Conservation (phyloP, 2,888 invertebrate species). For the Pilophorus perplexus region DNA sequence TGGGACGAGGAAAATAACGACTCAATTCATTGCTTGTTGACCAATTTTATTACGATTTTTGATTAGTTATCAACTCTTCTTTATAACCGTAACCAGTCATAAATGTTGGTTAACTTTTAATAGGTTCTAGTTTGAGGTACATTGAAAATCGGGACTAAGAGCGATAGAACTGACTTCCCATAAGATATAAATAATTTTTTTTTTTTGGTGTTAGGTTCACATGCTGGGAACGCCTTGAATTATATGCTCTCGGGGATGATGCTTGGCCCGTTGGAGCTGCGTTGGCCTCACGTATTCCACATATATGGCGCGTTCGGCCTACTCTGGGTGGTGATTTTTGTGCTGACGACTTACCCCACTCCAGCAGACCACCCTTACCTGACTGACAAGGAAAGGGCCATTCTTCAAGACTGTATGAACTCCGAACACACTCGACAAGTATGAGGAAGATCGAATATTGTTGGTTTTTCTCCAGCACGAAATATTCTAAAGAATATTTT, state of each 20-base stretch:
- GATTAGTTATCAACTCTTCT: too few relatives aligned
- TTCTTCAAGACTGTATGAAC: constrained; percentile 39
- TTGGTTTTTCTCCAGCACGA: too few relatives aligned
- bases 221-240: constrained; percentile 29
- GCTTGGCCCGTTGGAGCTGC: constrained; percentile 50
- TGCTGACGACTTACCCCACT: constrained; percentile 52
- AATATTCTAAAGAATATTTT: too few relatives aligned
- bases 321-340: constrained; percentile 58
- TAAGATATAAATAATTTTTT: too few relatives aligned
- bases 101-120: too few relatives aligned
- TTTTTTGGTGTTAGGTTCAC: too few relatives aligned
- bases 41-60: too few relatives aligned
- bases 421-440: neutral
- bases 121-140: too few relatives aligned
- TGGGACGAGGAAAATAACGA: too few relatives aligned
- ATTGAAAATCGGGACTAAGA: neutral
- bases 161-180: too few relatives aligned
- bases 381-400: constrained; percentile 63
- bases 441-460: neutral
- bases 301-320: constrained; percentile 58
- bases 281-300: constrained; percentile 61
- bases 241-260: constrained; percentile 14
- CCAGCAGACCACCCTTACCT: constrained; percentile 72
- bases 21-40: too few relatives aligned
- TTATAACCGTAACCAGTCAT: too few relatives aligned